phyloP scores from a whole-genome alignment of 64 coral and sea anemone genomes.

The Pocillopora damicornis region DNA sequence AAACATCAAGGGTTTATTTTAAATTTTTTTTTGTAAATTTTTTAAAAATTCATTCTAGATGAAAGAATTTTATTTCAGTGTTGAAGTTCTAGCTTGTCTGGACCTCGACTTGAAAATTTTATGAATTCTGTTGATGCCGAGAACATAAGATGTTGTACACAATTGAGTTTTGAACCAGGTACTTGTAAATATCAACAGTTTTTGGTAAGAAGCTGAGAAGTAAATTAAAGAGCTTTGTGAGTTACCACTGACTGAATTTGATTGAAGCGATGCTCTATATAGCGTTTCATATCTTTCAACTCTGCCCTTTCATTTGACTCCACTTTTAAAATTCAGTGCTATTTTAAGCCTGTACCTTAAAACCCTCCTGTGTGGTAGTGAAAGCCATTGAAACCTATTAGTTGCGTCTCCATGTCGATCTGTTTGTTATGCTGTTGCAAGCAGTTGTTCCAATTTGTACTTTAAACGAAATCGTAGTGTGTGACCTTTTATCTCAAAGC shows the following conservation, averaged over 20 bases:
- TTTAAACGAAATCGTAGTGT: not conserved
- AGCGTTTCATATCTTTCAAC: too few species aligned
- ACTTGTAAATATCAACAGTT: not conserved
- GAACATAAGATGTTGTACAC: conserved; percentile 5
- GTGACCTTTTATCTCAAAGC: not conserved
- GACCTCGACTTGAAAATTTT: not conserved
- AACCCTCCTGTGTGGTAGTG: too few species aligned
- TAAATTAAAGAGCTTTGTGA: not conserved
- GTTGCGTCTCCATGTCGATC: not conserved
- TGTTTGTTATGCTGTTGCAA: not conserved
- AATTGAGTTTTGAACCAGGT: not conserved
- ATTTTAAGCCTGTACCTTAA: too few species aligned
- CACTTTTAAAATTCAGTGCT: not conserved
- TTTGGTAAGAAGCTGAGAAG: not conserved
- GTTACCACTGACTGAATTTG: not conserved
- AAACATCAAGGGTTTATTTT: too few species aligned
- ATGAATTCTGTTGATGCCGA: not conserved
- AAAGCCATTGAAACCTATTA: not conserved
- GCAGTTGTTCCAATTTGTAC: not conserved
- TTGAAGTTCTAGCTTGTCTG: not conserved
- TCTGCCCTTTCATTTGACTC: too few species aligned
- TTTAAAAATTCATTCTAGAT: too few species aligned
- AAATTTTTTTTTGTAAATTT: too few species aligned
- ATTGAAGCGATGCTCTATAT: not conserved
- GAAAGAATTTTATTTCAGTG: not conserved